phyloP scores from a whole-genome alignment of 64 coral and sea anemone genomes.

The Dendrophyllia cribrosa region DNA sequence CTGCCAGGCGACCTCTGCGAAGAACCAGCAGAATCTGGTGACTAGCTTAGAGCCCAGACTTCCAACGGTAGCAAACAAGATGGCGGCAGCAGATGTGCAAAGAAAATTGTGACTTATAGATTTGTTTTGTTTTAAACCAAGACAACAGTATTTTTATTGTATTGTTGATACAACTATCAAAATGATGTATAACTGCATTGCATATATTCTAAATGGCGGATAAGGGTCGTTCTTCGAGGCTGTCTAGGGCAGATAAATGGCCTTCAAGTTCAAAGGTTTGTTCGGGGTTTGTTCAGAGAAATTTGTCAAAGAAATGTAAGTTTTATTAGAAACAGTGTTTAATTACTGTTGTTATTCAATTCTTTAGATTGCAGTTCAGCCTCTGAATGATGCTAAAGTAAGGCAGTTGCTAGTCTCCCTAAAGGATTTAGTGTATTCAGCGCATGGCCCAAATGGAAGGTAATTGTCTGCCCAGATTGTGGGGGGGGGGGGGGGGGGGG shows the following conservation, averaged over 20 bases:
- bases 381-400: conserved; percentile 15
- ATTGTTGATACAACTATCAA: not conserved
- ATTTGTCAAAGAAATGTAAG: not conserved
- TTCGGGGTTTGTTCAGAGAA: not conserved
- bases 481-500: too few relatives aligned
- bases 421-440: conserved; percentile 52
- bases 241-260: not conserved
- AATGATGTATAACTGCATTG: not conserved
- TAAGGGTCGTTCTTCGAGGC: not conserved
- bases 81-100: not conserved
- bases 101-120: not conserved
- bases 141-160: not conserved
- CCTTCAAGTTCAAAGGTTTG: not conserved
- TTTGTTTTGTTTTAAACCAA: not conserved
- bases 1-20: conserved; percentile 2
- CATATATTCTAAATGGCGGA: not conserved
- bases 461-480: too few relatives aligned
- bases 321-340: too few relatives aligned
- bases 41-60: conserved; percentile 28
- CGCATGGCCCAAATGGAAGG: conserved; percentile 71
- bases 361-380: conserved; percentile 29
- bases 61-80: not conserved
- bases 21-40: not conserved
- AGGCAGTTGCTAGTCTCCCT: not conserved
- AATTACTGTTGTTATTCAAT: too few relatives aligned